Percentiles rank a stretch among this genome's conserved stretches.
Conservation (phyloP, 2,113 vertebrate genomes). For the Tyto alba region DNA sequence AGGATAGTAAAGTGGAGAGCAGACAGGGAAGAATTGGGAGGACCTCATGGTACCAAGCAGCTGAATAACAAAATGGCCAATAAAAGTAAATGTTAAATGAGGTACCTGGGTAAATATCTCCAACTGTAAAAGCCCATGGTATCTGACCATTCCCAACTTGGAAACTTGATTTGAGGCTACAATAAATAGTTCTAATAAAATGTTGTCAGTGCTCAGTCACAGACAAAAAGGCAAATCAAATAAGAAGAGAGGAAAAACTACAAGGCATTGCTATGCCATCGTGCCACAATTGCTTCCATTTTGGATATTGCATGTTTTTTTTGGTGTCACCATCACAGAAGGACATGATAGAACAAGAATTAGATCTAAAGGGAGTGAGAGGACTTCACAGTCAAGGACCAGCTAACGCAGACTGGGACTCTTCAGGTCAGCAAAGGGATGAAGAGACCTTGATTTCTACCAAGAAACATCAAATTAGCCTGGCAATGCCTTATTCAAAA, state of each 20-base stretch:
- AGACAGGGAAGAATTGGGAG: neutral
- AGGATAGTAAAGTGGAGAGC: neutral
- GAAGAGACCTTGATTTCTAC: neutral
- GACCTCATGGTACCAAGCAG: neutral
- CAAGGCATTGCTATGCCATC: neutral
- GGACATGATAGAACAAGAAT: neutral
- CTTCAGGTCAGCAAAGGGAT: neutral
- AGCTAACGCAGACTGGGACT: neutral
- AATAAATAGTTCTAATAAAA: neutral
- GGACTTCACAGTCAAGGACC: neutral
- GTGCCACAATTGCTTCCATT: neutral
- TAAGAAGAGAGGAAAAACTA: neutral
- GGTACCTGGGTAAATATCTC: neutral
- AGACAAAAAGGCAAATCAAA: neutral
- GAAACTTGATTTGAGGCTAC: neutral
- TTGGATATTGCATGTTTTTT: neutral
- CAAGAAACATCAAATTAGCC: neutral
- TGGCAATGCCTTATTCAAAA: neutral
- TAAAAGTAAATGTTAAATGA: neutral
- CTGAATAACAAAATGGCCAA: neutral
- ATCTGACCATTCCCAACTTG: neutral
- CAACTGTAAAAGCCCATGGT: neutral
- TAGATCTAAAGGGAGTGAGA: rapidly evolving
- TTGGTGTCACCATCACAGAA: neutral
- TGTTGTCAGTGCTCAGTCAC: neutral